Base-by-base conservation (phyloP, 2,113 vertebrate species). In the Ammospiza caudacuta region DNA sequence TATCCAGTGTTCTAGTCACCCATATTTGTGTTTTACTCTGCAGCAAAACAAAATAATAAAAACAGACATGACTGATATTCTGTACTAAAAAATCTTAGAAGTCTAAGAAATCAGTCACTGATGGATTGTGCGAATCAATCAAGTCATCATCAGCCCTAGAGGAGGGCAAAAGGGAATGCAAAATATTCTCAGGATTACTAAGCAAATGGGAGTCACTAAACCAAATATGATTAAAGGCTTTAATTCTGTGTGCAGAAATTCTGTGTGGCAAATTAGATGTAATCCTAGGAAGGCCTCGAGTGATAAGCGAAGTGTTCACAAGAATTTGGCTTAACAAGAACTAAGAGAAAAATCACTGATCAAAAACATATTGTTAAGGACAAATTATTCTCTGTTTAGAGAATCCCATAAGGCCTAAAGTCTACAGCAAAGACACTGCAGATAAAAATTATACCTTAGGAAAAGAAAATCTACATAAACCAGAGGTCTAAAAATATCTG, bases 201-300 rank as follows among this genome's bases (percentile, higher is more conserved):
- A 96, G 28, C 73, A 85, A 96, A 96, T 90, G 62, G 17, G 58
- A 93, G 61, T 89, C 75, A 88, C 75, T 88, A 97, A 96, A 81
- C 72, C 49, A 96, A 94, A 92, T 67, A 88, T 92, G 82, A 95
- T 90, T 84, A 97, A 96, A 35, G 20, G 9, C 61, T 94, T 92
- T 94, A 94, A 95, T 95, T 94, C 90, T 77, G 54, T 79, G 49
- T 86, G 91, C 83, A 94, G 84, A 96, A 96, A 92, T 92, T 94
- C 62, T 62, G 22, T 73, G 44, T 95, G 73, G 85, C 64, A 94
- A 97, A 89, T 57, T 90, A 55, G 72, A 83, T 92, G 62, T 68
- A 92, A 90, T 92, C 80, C 67, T 77, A 89, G 70, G 51, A 92
- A 73, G 77, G 52, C 70, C 70, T 80, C 47, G 39, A 87, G 77